Evolutionary conservation across 2,888 invertebrate species (phyloP).

Genomic region (Calameuta pallipes): DNA sequence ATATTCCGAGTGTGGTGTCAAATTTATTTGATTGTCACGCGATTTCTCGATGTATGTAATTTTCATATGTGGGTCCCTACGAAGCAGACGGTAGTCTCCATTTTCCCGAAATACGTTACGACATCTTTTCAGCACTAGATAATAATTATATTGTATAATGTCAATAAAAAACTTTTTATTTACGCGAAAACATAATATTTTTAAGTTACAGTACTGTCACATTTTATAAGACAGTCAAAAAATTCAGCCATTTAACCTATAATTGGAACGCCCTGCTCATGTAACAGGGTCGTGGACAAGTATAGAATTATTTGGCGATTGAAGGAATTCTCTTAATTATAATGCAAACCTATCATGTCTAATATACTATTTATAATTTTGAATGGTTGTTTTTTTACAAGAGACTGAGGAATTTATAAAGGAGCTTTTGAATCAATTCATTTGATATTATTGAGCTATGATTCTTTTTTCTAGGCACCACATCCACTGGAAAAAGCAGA

Average conservation of each 20-base stretch:
- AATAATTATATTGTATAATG: background rate
- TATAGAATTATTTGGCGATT: background rate
- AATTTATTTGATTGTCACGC: background rate
- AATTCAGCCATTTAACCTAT: background rate
- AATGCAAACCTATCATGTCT: background rate
- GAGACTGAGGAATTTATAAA: background rate
- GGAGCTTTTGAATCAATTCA: background rate
- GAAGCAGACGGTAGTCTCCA: background rate
- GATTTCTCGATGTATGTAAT: background rate
- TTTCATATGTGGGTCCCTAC: background rate
- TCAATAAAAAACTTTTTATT: background rate
- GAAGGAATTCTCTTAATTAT: background rate
- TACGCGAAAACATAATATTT: background rate
- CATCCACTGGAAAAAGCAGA: constrained; percentile 35
- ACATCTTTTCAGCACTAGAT: background rate
- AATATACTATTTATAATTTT: background rate
- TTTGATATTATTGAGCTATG: background rate
- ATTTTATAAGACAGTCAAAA: background rate
- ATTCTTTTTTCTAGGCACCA: constrained; percentile 34
- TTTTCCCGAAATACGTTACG: background rate
- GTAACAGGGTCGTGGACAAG: background rate
- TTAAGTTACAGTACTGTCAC: background rate
- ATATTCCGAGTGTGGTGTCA: background rate
- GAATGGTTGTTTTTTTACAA: background rate
- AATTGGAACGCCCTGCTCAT: background rate